These are phyloP conservation scores for Beris chalybata DNA, from an alignment of 2,888 invertebrate genomes.

Conservation along the genomic window DNA sequence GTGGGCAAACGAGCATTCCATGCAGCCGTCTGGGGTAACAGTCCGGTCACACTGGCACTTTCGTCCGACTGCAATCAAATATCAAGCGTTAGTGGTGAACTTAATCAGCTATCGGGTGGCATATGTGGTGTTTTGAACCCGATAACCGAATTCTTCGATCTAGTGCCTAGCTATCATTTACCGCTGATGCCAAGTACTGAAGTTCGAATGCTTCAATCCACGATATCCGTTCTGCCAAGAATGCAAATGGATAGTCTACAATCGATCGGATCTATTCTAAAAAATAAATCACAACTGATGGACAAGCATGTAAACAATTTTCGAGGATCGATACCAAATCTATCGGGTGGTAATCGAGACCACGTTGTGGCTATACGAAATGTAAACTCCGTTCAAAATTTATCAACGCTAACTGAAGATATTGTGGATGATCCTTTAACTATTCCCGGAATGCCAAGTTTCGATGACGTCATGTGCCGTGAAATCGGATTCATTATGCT, in stretches of 20 bases:
- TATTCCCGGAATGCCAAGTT: constrained; percentile 50
- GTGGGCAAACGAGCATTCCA: constrained; percentile 75
- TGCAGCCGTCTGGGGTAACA: constrained; percentile 72
- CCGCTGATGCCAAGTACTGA: constrained; percentile 61
- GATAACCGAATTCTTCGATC: constrained; percentile 79
- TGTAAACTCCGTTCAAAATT: constrained; percentile 59
- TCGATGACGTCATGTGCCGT: constrained; percentile 60
- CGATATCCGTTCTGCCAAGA: constrained; percentile 73
- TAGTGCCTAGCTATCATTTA: constrained; percentile 71
- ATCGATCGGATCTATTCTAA: constrained; percentile 67
- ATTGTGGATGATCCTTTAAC: constrained; percentile 38
- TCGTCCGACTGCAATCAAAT: constrained; percentile 64
- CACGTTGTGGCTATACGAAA: constrained; percentile 55
- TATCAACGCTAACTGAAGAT: constrained; percentile 53
- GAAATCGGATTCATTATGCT: constrained; percentile 78
- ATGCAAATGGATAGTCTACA: constrained; percentile 75
- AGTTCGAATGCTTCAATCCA: constrained; percentile 73
- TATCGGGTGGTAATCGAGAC: constrained; percentile 48
- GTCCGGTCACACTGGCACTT: constrained; percentile 69
- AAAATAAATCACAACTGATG: constrained; percentile 58
- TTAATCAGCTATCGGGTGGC: constrained; percentile 66
- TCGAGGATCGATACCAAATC: constrained; percentile 56
- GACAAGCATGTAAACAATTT: constrained; percentile 55
- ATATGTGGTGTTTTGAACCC: constrained; percentile 71
- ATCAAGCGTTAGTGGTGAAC: constrained; percentile 56